Conservation (phyloP, 2,888 invertebrate species). For the Xylocampa areola region DNA sequence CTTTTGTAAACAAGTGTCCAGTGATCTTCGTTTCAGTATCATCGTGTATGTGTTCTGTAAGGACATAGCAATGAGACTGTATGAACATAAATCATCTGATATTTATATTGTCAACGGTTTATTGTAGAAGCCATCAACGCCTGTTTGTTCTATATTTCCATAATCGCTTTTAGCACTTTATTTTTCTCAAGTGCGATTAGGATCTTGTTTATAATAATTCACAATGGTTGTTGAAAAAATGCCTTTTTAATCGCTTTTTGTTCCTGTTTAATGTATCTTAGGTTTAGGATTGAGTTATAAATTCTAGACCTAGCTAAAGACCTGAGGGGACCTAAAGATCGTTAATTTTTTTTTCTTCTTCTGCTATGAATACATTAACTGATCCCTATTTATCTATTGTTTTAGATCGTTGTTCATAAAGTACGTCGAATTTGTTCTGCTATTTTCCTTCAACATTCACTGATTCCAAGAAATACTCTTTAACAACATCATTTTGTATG, state of each 20-base stretch:
- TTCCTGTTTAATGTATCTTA: conserved; percentile 10
- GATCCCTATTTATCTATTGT: conserved; percentile 3
- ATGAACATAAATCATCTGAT: conserved; percentile 27
- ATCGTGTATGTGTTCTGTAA: conserved; percentile 33
- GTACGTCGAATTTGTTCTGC: background rate
- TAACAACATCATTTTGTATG: conserved; percentile 15
- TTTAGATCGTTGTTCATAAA: conserved; percentile 16
- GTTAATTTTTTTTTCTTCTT: conserved; percentile 23
- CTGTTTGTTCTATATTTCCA: conserved; percentile 31
- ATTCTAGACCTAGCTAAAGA: too few relatives aligned
- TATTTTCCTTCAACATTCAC: background rate
- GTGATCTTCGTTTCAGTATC: conserved; percentile 18
- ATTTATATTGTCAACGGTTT: conserved; percentile 38
- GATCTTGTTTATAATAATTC: conserved; percentile 10
- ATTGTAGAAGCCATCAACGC: conserved; percentile 31
- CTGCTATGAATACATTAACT: conserved; percentile 12
- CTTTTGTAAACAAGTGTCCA: conserved; percentile 41
- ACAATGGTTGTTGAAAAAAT: conserved; percentile 7
- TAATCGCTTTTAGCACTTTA: conserved; percentile 24
- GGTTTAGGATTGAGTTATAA: conserved; percentile 6
- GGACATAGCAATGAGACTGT: conserved; percentile 43
- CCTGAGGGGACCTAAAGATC: too few relatives aligned
- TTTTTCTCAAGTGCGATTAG: conserved; percentile 25
- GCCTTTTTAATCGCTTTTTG: background rate
- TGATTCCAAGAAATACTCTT: background rate